Evolutionary conservation across 2,797 vertebrate species (phyloP).

Genomic region (Xenopus petersii): DNA sequence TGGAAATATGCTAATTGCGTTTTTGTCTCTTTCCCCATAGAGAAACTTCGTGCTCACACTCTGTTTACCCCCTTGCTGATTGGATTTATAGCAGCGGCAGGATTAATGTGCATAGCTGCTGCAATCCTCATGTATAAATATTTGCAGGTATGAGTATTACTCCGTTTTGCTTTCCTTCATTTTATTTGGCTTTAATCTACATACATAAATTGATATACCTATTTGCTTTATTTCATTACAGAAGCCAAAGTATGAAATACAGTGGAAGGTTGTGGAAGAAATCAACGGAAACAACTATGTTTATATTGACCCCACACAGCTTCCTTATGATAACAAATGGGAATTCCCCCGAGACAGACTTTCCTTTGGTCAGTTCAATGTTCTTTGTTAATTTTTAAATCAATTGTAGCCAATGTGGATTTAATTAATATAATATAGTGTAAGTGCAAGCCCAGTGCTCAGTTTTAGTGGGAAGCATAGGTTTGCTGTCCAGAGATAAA

Average conservation of each 20-base stretch:
- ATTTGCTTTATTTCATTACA: slow-evolving; percentile 53
- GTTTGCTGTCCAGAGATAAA: no score
- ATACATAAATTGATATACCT: not conserved
- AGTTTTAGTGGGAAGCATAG: no score
- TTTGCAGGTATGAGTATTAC: slow-evolving; percentile 78
- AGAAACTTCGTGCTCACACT: slow-evolving; percentile 79
- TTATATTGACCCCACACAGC: slow-evolving; percentile 95
- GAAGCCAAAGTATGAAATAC: slow-evolving; percentile 97
- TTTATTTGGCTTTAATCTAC: not conserved
- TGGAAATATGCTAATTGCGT: no score
- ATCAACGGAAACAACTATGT: slow-evolving; percentile 98
- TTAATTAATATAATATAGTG: no score
- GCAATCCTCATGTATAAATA: slow-evolving; percentile 88
- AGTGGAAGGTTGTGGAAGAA: slow-evolving; percentile 98
- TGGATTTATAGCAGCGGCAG: slow-evolving; percentile 82
- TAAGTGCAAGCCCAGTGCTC: no score
- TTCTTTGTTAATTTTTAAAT: not conserved
- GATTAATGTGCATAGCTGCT: slow-evolving; percentile 80
- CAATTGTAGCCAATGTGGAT: no score
- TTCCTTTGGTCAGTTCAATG: slow-evolving; percentile 83
- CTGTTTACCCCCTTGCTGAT: slow-evolving; percentile 90
- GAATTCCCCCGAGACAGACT: slow-evolving; percentile 95
- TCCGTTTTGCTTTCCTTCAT: not conserved
- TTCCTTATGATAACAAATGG: slow-evolving; percentile 96
- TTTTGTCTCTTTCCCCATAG: slow-evolving; percentile 61